These are phyloP conservation scores for Tetheella fluctuosa DNA, from an alignment of 2,888 invertebrate genomes.

Conservation along the genomic window DNA sequence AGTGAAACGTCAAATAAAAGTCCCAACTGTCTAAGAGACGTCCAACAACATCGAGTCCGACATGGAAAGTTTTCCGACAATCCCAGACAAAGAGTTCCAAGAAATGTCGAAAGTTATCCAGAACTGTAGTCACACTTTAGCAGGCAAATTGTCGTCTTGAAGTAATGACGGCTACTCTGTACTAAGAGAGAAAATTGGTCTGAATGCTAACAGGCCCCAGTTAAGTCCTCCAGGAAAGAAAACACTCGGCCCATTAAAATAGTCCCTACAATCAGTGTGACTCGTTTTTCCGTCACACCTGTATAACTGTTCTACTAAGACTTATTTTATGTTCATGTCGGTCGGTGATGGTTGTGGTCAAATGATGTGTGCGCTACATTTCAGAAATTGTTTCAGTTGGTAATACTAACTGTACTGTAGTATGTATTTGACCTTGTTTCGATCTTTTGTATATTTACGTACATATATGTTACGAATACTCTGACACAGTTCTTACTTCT, in stretches of 20 bases:
- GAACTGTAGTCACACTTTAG: conserved; percentile 30
- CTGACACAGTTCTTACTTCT: neutral
- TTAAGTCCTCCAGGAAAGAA: conserved; percentile 41
- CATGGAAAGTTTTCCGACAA: conserved; percentile 38
- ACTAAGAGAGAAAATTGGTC: conserved; percentile 20
- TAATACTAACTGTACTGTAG: neutral
- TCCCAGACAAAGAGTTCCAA: conserved; percentile 18
- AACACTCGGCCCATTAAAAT: conserved; percentile 49
- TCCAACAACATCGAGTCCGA: conserved; percentile 37
- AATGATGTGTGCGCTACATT: conserved; percentile 5
- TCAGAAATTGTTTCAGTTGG: neutral
- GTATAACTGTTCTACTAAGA: neutral
- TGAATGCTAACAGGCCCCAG: conserved; percentile 29
- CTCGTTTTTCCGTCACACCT: conserved; percentile 15
- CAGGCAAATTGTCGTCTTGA: conserved; percentile 34
- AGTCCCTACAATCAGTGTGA: conserved; percentile 38
- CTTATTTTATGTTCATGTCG: conserved; percentile 10
- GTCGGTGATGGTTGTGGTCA: conserved; percentile 11
- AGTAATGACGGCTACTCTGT: conserved; percentile 27
- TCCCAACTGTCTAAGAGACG: conserved; percentile 27
- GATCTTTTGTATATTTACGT: neutral
- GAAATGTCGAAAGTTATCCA: conserved; percentile 24
- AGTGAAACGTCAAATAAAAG: conserved; percentile 44
- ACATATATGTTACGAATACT: neutral
- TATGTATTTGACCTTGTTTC: neutral